Evolutionary conservation across 2,113 vertebrate genomes (phyloP).

Genomic region (Zootoca vivipara): DNA sequence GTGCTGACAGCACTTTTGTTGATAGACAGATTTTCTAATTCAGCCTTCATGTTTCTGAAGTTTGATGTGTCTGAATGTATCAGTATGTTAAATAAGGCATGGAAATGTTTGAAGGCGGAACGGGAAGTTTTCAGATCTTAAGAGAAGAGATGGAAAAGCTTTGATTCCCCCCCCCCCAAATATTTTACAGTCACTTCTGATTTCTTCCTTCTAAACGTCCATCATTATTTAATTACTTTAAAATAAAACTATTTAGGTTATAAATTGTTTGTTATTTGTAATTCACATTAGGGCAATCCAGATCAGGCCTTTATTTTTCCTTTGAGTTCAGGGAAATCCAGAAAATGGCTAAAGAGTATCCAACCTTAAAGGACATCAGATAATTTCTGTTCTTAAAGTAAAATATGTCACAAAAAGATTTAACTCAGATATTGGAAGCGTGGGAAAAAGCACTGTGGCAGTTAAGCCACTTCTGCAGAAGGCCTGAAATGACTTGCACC

Average conservation of each 20-base stretch:
- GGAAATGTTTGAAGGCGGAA: neutral
- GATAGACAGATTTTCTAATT: neutral
- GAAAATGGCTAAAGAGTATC: too few species aligned
- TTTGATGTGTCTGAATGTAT: neutral
- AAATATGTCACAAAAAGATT: too few species aligned
- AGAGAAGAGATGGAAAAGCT: neutral
- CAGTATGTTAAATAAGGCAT: neutral
- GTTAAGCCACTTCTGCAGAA: too few species aligned
- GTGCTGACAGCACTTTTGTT: neutral
- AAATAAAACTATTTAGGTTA: neutral
- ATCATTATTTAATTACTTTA: neutral
- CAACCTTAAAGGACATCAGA: too few species aligned
- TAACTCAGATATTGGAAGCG: too few species aligned
- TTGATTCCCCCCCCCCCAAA: neutral
- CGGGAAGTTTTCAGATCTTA: neutral
- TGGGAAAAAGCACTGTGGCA: too few species aligned
- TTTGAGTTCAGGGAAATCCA: neutral
- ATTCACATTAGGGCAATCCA: neutral
- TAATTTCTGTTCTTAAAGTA: too few species aligned
- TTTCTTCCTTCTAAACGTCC: too few species aligned
- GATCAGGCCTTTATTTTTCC: neutral
- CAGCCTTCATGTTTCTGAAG: conserved; percentile 19
- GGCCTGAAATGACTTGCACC: too few species aligned
- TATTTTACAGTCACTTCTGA: neutral
- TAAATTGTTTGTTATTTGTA: neutral